These are phyloP conservation scores for Pseudococcus jackbeardsleyi DNA, from an alignment of 2,888 invertebrate genomes.

Conservation along the genomic window DNA sequence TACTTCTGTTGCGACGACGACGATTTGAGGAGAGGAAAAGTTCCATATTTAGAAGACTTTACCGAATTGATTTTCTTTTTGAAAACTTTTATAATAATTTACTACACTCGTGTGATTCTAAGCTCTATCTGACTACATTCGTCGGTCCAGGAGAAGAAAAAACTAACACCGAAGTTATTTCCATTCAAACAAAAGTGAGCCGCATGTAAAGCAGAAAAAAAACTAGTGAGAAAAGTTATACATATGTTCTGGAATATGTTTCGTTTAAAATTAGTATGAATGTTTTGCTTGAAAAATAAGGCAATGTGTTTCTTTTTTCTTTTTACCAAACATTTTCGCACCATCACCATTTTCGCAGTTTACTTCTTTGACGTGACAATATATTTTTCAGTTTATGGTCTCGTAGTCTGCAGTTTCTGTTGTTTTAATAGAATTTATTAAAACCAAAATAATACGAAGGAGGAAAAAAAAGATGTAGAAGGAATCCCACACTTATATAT, in stretches of 20 bases:
- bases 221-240: slow-evolving; percentile 20
- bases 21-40: slow-evolving; percentile 26
- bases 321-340: slow-evolving; percentile 35
- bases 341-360: slow-evolving; percentile 35
- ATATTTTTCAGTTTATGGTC: slow-evolving; percentile 21
- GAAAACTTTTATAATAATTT: slow-evolving; percentile 47
- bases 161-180: slow-evolving; percentile 14
- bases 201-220: slow-evolving; percentile 41
- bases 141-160: not conserved
- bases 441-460: slow-evolving; percentile 19
- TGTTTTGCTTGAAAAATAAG: slow-evolving; percentile 38
- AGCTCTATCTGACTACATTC: not conserved
- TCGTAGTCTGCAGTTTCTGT: not conserved
- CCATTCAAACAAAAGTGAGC: slow-evolving; percentile 41
- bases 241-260: slow-evolving; percentile 42
- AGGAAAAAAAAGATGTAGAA: not conserved
- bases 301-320: slow-evolving; percentile 33
- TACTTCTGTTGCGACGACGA: not conserved
- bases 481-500: slow-evolving; percentile 20
- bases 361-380: slow-evolving; percentile 31
- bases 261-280: slow-evolving; percentile 44
- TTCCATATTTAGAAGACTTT: slow-evolving; percentile 39
- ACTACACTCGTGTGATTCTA: slow-evolving; percentile 22
- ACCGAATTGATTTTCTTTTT: slow-evolving; percentile 39
- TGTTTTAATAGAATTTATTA: slow-evolving; percentile 41